Conservation (phyloP, 2,113 vertebrate genomes). For the Channa argus region DNA sequence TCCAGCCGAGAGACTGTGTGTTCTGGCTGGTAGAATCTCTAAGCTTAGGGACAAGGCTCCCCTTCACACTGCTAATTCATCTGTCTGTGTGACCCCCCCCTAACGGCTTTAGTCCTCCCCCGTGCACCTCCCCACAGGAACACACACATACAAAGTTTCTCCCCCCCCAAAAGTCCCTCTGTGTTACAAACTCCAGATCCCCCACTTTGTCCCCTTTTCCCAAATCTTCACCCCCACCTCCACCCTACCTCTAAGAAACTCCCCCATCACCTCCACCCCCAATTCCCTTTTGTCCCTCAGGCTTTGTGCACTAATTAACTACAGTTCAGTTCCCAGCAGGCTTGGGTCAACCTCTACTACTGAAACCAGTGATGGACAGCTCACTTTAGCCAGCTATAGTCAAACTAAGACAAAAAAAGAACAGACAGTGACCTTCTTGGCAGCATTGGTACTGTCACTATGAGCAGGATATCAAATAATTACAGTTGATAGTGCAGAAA, state of each 20-base stretch:
- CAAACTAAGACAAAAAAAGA: constrained; percentile 23
- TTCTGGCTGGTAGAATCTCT: constrained; percentile 40
- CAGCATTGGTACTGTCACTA: constrained; percentile 19
- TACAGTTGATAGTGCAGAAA: constrained; percentile 9
- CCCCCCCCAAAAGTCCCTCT: constrained; percentile 41
- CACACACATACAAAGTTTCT: constrained; percentile 46
- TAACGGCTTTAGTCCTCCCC: constrained; percentile 27
- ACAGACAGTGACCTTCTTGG: constrained; percentile 4
- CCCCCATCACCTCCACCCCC: constrained; percentile 38
- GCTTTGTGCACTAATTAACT: constrained; percentile 83
- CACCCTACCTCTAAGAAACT: constrained; percentile 35
- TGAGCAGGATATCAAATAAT: constrained; percentile 22
- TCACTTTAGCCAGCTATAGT: constrained; percentile 57
- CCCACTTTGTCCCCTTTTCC: background rate
- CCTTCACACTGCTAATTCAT: constrained; percentile 77
- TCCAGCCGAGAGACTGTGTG: constrained; percentile 36
- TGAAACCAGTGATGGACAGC: constrained; percentile 71
- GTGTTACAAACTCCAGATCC: constrained; percentile 38
- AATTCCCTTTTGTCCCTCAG: constrained; percentile 64
- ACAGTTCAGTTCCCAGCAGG: constrained; percentile 83
- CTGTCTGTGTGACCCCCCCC: constrained; percentile 43
- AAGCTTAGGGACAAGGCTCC: constrained; percentile 71
- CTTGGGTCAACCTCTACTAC: constrained; percentile 65
- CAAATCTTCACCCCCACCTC: constrained; percentile 20
- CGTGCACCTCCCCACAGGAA: constrained; percentile 33